Conservation (phyloP, 2,113 vertebrate genomes). For the Chrysochloris asiatica region DNA sequence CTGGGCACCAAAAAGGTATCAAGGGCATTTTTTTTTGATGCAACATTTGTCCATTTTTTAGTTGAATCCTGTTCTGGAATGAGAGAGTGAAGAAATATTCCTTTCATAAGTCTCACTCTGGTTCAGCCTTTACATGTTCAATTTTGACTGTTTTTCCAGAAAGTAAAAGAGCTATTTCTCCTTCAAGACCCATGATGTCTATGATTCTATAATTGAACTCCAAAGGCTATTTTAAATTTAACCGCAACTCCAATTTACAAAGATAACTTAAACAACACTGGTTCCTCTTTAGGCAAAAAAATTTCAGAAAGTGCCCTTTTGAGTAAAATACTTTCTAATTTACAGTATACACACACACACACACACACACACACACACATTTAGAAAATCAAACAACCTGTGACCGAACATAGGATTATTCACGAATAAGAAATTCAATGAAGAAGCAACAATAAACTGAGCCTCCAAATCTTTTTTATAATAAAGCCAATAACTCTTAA, state of each 20-base stretch:
- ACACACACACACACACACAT: too few relatives aligned
- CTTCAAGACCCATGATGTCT: constrained; percentile 64
- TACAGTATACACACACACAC: too few relatives aligned
- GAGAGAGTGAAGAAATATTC: constrained; percentile 42
- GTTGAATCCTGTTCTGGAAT: constrained; percentile 31
- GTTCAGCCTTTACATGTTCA: constrained; percentile 52
- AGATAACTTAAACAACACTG: constrained; percentile 65
- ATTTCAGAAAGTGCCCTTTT: constrained; percentile 62
- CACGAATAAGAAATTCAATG: constrained; percentile 57
- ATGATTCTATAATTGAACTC: constrained; percentile 61
- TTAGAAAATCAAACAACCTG: constrained; percentile 69
- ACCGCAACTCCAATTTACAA: constrained; percentile 60
- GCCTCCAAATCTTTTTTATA: constrained; percentile 16
- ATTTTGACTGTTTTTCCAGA: constrained; percentile 5
- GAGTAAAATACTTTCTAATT: constrained; percentile 66
- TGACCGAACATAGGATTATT: constrained; percentile 32
- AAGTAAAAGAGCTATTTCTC: constrained; percentile 65
- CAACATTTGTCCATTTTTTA: constrained; percentile 11
- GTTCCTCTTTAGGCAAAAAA: constrained; percentile 65
- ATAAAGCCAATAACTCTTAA: constrained; percentile 31
- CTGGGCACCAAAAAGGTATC: neutral
- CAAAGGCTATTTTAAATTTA: constrained; percentile 70
- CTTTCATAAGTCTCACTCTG: constrained; percentile 39
- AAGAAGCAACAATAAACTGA: constrained; percentile 59
- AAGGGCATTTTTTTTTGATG: neutral